Base-by-base conservation (phyloP, 2,888 invertebrate species). In the Tinea pellionella region DNA sequence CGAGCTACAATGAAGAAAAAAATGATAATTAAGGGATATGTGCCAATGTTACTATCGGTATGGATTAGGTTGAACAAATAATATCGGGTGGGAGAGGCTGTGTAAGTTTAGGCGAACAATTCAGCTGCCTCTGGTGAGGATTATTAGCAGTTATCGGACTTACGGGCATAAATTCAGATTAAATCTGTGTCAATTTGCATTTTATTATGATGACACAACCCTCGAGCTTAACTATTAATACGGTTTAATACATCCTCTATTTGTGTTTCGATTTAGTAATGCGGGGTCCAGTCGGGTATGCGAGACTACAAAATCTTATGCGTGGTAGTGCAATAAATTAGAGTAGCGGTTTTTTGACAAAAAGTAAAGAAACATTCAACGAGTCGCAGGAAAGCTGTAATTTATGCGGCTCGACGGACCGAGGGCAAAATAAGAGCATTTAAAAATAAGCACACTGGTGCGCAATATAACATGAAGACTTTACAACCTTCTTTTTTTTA, bases 171-270 rank as follows among this genome's bases (percentile, higher is more conserved):
- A 80, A 72, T 74, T 75, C 72, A 77, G 82, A 82, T 83, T 83
- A 84, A 80, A 83, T 81, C 77, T 72, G 73, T 77, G 77, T 75
- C 80, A 79, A 85, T 84, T 85, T 85, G 78, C 82, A 85, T 85
- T 85, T 82, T 83, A 79, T 80, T 80, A 84, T 77, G 73, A 78
- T 73, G 76, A 73, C 73, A 77, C 68, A 72, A 70, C 75, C 75
- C 75, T 76, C 75, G 71, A 75, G 75, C 69, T 74, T 70, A 73
- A 77, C 78, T 78, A 75, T 74, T 79, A 80, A 75, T 71, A 73
- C 72, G 74, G 75, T 32, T 57, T 57, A 19, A 24, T 55, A 55
- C 55, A 24, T 16, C 11, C 29, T n/a, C 55, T 55, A 55, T 55
- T 55, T 55, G 55, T 19, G n/a, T 55, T 47, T 47, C 29, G 6